phyloP scores from a whole-genome alignment of 2,113 vertebrate species.

The Gymnogyps californianus region DNA sequence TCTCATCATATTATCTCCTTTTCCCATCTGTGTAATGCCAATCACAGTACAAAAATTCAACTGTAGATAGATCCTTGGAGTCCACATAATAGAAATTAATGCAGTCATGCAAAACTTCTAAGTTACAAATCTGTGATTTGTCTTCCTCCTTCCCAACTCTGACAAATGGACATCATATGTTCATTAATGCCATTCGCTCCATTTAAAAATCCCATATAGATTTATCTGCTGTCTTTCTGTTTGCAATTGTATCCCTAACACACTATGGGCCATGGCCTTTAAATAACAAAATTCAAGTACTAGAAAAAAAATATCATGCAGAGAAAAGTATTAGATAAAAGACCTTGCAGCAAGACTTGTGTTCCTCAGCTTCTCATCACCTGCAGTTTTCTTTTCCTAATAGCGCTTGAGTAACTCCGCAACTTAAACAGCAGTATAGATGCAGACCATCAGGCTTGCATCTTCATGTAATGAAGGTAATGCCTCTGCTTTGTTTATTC shows the following conservation, averaged over 20 bases:
- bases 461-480: background rate
- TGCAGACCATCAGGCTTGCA: background rate
- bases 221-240: background rate
- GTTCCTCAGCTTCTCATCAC: background rate
- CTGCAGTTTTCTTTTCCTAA: background rate
- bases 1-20: background rate
- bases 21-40: slow-evolving; percentile 20
- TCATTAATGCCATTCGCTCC: background rate
- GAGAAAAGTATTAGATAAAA: background rate
- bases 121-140: slow-evolving; percentile 5
- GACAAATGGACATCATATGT: background rate
- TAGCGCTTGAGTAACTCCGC: background rate
- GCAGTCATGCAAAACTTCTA: background rate
- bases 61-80: background rate
- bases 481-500: background rate
- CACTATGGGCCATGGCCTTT: background rate
- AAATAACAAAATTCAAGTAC: background rate
- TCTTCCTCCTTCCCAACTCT: background rate
- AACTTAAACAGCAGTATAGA: background rate
- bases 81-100: background rate
- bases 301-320: background rate
- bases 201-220: background rate
- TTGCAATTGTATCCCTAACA: background rate
- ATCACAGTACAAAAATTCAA: background rate
- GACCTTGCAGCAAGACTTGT: background rate